Evolutionary conservation across 64 coral and sea anemone genomes (phyloP).

Genomic region (Catalaphyllia jardinei): DNA sequence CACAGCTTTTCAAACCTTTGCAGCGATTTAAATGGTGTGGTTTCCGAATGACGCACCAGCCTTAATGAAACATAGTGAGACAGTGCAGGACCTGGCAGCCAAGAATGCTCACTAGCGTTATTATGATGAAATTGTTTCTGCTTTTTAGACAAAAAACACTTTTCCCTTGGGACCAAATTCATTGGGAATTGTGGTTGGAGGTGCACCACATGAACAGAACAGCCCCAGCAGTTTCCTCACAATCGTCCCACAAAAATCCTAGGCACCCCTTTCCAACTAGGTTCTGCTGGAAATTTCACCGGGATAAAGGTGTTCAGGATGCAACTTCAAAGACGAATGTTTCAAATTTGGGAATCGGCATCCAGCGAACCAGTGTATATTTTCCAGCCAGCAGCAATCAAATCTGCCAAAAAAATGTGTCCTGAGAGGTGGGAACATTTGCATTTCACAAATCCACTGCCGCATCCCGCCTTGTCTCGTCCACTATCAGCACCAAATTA

Average conservation of each 20-base stretch:
- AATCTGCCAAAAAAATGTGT: background rate
- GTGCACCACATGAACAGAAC: background rate
- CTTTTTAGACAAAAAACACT: slow-evolving; percentile 16
- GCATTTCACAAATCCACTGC: background rate
- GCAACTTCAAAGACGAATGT: slow-evolving; percentile 6
- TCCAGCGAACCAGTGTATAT: background rate
- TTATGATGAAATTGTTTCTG: slow-evolving; percentile 69
- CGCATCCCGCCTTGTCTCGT: background rate
- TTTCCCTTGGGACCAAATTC: slow-evolving; percentile 22
- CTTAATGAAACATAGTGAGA: slow-evolving; percentile 39
- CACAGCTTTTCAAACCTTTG: slow-evolving; percentile 46
- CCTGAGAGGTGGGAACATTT: background rate
- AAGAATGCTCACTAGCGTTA: slow-evolving; percentile 46
- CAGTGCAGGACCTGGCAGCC: slow-evolving; percentile 37
- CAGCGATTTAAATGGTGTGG: background rate
- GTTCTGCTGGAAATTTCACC: slow-evolving; percentile 32
- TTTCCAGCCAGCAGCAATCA: background rate
- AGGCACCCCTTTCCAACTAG: background rate
- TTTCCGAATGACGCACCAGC: slow-evolving; percentile 12
- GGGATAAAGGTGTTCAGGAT: background rate
- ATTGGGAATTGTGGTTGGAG: slow-evolving; percentile 18
- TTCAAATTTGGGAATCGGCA: background rate
- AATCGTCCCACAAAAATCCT: too few species aligned
- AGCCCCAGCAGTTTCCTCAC: too few species aligned
- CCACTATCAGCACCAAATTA: slow-evolving; percentile 23